Evolutionary conservation across 1,140 invertebrate species (phyloP).

Genomic region (Vollenhovia emeryi): DNA sequence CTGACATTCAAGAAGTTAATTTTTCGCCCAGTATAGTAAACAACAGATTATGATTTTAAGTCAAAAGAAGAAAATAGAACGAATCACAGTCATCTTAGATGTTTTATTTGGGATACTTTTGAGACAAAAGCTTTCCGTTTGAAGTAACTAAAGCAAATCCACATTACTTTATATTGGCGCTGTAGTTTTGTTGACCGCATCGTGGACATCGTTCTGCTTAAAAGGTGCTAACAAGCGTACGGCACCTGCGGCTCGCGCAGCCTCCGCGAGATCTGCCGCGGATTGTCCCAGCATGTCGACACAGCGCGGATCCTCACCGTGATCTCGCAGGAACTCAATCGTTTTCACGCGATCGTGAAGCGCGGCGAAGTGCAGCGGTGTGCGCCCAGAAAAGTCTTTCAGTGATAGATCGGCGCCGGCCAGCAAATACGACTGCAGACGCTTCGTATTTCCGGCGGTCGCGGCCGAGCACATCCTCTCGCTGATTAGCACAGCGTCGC

Average conservation of each 20-base stretch:
- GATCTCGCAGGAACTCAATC: constrained; percentile 83
- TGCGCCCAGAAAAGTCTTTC: constrained; percentile 87
- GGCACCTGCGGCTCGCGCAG: not conserved
- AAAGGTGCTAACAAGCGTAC: not conserved
- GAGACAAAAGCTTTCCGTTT: not conserved
- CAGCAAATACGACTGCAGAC: constrained; percentile 87
- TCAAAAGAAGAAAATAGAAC: not conserved
- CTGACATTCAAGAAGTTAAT: not conserved
- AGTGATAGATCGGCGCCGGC: constrained; percentile 89
- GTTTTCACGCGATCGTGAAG: constrained; percentile 82
- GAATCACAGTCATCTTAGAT: not conserved
- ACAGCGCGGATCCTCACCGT: constrained; percentile 76
- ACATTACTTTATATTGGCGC: not conserved
- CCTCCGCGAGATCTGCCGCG: constrained; percentile 84
- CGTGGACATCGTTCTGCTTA: not conserved
- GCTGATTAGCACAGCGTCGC: constrained; percentile 84
- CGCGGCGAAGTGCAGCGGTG: constrained; percentile 87
- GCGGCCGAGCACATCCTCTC: constrained; percentile 88
- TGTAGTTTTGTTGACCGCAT: not conserved
- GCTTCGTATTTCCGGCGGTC: constrained; percentile 85
- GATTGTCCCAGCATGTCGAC: constrained; percentile 84
- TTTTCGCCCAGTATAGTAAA: not conserved
- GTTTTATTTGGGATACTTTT: not conserved
- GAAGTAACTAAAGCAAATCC: not conserved
- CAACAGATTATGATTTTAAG: not conserved